Evolutionary conservation across 1,140 invertebrate genomes (phyloP), one percentile per base, ranked within the genome.

Genomic region (Xylocopa sonorina): DNA sequence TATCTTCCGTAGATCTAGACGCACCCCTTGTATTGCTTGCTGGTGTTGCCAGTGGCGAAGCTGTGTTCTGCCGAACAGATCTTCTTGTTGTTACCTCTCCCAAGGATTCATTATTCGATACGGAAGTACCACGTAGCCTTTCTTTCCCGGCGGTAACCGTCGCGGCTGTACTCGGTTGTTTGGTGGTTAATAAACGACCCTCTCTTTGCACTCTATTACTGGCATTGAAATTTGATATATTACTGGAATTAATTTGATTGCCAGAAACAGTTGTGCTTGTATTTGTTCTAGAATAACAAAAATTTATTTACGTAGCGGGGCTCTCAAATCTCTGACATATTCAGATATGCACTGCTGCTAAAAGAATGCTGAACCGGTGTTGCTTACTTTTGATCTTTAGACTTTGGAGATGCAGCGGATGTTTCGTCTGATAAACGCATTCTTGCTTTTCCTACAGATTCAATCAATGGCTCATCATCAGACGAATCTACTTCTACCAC

Each of bases 391-490:
- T 90, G 89, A 89, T 93, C 91, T 92, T 92, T 93, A 81, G 89
- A 87, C 86, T 92, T 93, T 81, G 91, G 90, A 62, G 92, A 93
- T 67, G 90, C 89, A 48, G 87, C 88, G 60, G 89, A 85, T 68
- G 87, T 76, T 80, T 93, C 92, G 69, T 93, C 92, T 29, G 87
- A 79, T 68, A 90, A 85, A 86, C 89, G 87, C 72, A 91, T 89
- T 89, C 90, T 92, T 77, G 89, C 94, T 92, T 96, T 97, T 62
- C 95, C 96, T 14, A 94, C 93, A 46, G 95, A 93, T 87, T 96
- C 95, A 82, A 96, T 96, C 32, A 97, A 92, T 62, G 96, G 96
- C 90, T 97, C 96, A 89, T 97, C 96, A 84, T 96, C 96, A 83
- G 96, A 96, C 34, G 96, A 96, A 84, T 95, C 95, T 69, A 93